Percentiles rank a stretch among this genome's conserved stretches.
Conservation (phyloP, 2,113 vertebrate species). For the Apeltes quadracus region DNA sequence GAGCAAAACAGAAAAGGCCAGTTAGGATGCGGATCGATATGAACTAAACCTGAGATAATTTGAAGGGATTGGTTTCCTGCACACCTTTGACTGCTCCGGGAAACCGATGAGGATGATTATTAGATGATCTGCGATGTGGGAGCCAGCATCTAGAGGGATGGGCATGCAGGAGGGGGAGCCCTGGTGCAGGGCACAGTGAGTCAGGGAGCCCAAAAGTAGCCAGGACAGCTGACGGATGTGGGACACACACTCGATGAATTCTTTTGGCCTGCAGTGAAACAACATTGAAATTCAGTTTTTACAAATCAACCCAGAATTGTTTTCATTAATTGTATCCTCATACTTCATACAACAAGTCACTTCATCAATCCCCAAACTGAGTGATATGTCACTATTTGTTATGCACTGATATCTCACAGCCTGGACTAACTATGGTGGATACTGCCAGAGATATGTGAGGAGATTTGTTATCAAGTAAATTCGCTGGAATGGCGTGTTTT, state of each 20-base stretch:
- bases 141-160: slow-evolving; percentile 97
- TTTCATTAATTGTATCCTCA: not conserved
- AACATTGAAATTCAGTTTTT: not conserved
- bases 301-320: not conserved
- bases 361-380: not conserved
- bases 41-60: slow-evolving; percentile 5
- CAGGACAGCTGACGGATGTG: slow-evolving; percentile 97
- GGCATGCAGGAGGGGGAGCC: slow-evolving; percentile 95
- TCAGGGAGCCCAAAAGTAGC: slow-evolving; percentile 96
- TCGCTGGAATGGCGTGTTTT: not conserved
- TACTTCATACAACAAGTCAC: too few species aligned
- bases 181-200: slow-evolving; percentile 93
- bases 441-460: not conserved
- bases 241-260: slow-evolving; percentile 98
- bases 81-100: slow-evolving; percentile 98
- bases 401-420: not conserved
- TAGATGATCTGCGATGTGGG: slow-evolving; percentile 97
- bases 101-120: slow-evolving; percentile 99
- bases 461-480: not conserved
- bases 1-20: slow-evolving; percentile 7
- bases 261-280: slow-evolving; percentile 87
- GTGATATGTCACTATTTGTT: not conserved
- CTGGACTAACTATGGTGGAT: not conserved
- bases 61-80: not conserved
- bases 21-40: slow-evolving; percentile 12